phyloP scores from a whole-genome alignment of 2,113 vertebrate genomes.

The Rafetus swinhoei region DNA sequence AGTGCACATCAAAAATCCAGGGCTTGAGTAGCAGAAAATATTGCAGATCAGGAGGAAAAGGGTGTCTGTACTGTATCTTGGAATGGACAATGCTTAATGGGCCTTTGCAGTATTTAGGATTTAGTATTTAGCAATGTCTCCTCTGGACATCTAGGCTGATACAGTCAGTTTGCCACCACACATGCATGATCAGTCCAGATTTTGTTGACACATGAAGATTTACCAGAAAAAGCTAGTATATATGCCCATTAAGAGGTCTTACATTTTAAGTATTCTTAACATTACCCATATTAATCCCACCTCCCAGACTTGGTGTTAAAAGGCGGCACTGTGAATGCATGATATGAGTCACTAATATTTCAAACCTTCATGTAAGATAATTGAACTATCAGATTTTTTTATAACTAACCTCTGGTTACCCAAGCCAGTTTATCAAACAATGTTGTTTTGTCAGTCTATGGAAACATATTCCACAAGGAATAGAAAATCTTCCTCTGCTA shows the following conservation, averaged over 20 bases:
- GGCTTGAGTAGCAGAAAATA: background rate
- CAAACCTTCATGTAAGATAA: background rate
- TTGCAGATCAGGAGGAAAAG: fast-evolving
- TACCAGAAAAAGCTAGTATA: background rate
- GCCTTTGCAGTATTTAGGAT: fast-evolving
- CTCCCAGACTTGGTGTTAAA: background rate
- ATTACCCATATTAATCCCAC: background rate
- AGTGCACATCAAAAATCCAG: fast-evolving
- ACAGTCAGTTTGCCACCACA: background rate
- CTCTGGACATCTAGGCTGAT: fast-evolving
- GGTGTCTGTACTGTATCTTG: fast-evolving
- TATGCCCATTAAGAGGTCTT: background rate
- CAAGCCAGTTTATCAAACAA: fast-evolving
- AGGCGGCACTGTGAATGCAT: background rate
- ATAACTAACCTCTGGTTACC: background rate
- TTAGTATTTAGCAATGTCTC: too few relatives aligned
- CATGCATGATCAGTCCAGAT: background rate
- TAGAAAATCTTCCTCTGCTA: background rate
- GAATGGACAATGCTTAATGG: fast-evolving
- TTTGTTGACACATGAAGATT: background rate
- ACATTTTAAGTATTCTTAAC: background rate
- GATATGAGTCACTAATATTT: background rate
- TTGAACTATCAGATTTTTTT: background rate
- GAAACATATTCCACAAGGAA: fast-evolving
- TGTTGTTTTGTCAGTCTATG: background rate